Conservation (phyloP, 1,140 invertebrate species). For the Cylas formicarius region DNA sequence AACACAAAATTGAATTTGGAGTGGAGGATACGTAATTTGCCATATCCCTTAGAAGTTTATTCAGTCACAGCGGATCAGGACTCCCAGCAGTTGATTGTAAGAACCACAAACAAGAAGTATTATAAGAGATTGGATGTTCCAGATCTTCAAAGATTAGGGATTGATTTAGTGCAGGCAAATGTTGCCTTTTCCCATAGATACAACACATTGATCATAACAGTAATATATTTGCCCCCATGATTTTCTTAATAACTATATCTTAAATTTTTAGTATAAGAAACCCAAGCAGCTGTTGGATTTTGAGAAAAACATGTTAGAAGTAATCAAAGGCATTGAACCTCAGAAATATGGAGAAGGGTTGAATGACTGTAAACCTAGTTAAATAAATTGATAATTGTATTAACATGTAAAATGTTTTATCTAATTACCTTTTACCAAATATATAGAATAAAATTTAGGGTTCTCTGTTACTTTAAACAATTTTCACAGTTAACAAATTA, state of each 20-base stretch:
- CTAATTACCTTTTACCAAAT: slow-evolving; percentile 1
- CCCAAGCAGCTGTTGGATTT: slow-evolving; percentile 59
- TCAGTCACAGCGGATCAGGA: slow-evolving; percentile 56
- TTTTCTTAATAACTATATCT: slow-evolving; percentile 4
- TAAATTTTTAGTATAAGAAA: slow-evolving; percentile 64
- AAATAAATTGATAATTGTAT: too few relatives aligned
- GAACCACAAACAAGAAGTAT: slow-evolving; percentile 74
- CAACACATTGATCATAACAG: slow-evolving; percentile 70
- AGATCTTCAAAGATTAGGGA: slow-evolving; percentile 59
- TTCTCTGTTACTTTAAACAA: too few relatives aligned
- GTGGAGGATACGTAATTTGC: slow-evolving; percentile 73
- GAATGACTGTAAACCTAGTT: slow-evolving; percentile 45
- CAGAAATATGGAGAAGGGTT: slow-evolving; percentile 46
- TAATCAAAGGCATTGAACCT: slow-evolving; percentile 48
- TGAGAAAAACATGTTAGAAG: slow-evolving; percentile 54
- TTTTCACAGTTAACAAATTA: too few relatives aligned
- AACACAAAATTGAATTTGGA: slow-evolving; percentile 67
- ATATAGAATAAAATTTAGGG: too few relatives aligned
- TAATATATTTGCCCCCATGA: slow-evolving; percentile 43
- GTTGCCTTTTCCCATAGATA: slow-evolving; percentile 61
- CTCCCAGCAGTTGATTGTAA: slow-evolving; percentile 56
- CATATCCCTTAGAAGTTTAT: slow-evolving; percentile 64
- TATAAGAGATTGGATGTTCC: slow-evolving; percentile 66
- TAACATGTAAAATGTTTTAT: too few relatives aligned
- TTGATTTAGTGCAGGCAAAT: slow-evolving; percentile 54